These are phyloP conservation scores for Nymphalis io DNA, from an alignment of 1,140 invertebrate genomes.

Conservation along the genomic window DNA sequence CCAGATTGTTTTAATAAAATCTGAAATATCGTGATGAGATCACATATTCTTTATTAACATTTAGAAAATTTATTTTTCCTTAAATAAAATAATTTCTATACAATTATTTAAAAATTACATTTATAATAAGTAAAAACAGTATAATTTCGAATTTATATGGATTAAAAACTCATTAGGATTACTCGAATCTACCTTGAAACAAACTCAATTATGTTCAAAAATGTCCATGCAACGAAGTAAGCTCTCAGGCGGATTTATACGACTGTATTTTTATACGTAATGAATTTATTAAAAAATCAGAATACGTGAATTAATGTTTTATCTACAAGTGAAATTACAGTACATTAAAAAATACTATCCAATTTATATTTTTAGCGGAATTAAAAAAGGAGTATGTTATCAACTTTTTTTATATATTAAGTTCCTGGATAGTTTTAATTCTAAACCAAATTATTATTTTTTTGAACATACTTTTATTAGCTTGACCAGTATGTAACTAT, in stretches of 20 bases:
- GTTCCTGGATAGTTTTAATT: no score
- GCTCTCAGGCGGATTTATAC: conserved; percentile 2
- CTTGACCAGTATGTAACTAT: no score
- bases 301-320: conserved; percentile 3
- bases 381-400: no score
- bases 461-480: no score
- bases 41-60: no score
- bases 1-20: no score
- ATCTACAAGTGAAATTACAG: not conserved
- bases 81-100: no score
- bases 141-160: not conserved
- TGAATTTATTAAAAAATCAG: not conserved
- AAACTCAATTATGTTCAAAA: not conserved
- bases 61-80: no score
- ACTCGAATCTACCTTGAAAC: not conserved
- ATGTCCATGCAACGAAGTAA: not conserved
- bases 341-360: not conserved
- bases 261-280: conserved; percentile 2
- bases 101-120: not conserved
- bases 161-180: conserved; percentile 5
- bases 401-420: no score
- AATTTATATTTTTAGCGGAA: no score
- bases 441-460: no score
- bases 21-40: no score
- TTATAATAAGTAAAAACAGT: not conserved